Conservation (phyloP, 2,797 vertebrate species). For the Bradypodion pumilum region DNA sequence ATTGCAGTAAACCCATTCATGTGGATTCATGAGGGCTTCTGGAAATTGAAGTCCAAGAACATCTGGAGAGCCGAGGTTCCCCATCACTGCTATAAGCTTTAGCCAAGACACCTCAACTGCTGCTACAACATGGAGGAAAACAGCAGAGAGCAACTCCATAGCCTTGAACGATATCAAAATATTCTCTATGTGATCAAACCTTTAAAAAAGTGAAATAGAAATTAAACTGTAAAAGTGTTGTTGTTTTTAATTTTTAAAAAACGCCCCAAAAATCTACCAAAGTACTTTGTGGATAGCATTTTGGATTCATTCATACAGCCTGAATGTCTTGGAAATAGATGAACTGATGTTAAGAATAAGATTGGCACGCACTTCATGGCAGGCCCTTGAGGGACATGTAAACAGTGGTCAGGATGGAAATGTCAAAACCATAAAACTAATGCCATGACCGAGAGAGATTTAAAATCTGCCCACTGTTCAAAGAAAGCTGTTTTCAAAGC, state of each 20-base stretch:
- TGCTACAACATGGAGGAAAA: slow-evolving; percentile 14
- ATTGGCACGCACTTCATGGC: slow-evolving; percentile 4
- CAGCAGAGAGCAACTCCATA: slow-evolving; percentile 35
- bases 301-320: not conserved
- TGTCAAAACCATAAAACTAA: not conserved
- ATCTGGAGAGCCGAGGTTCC: too few species aligned
- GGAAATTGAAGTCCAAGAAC: too few species aligned
- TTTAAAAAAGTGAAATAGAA: not conserved
- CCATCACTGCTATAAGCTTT: too few species aligned
- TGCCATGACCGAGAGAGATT: not conserved
- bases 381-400: not conserved
- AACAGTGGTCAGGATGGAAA: not conserved
- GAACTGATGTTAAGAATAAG: slow-evolving; percentile 15
- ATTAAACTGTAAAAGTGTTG: too few species aligned
- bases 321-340: not conserved
- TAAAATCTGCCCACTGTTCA: not conserved
- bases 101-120: slow-evolving; percentile 32
- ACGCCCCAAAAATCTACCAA: too few species aligned
- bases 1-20: too few species aligned
- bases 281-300: slow-evolving; percentile 1
- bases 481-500: not conserved
- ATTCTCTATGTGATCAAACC: slow-evolving; percentile 25
- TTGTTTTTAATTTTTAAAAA: too few species aligned
- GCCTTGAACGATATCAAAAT: slow-evolving; percentile 42
- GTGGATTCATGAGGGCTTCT: too few species aligned